A percentile compares a stretch with the other conserved stretches of the same genome.
These are phyloP conservation scores for Leptinotarsa defecta DNA, from an alignment of 1,140 invertebrate genomes.

Conservation along the genomic window DNA sequence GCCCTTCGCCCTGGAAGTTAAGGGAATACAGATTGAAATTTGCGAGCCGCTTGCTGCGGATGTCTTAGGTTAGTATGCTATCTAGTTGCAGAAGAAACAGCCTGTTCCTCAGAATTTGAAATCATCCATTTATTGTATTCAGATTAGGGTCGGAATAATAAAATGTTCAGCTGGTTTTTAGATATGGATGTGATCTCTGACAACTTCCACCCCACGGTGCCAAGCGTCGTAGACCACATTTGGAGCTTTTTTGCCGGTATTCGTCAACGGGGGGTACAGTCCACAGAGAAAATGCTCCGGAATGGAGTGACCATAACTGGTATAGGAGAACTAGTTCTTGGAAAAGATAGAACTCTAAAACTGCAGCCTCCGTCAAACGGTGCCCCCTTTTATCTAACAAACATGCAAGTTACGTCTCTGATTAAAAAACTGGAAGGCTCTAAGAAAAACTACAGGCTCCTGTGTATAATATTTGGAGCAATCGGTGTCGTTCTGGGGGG, in stretches of 20 bases:
- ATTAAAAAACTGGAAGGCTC: slow-evolving; percentile 69
- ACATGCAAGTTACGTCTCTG: slow-evolving; percentile 54
- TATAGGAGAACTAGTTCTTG: slow-evolving; percentile 69
- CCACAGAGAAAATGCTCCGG: slow-evolving; percentile 77
- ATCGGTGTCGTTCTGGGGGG: slow-evolving; percentile 69
- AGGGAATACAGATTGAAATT: slow-evolving; percentile 68
- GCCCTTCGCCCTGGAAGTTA: slow-evolving; percentile 72
- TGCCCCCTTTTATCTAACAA: slow-evolving; percentile 74
- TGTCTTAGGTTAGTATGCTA: slow-evolving; percentile 62
- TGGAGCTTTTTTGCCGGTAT: slow-evolving; percentile 79
- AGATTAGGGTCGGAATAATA: background rate
- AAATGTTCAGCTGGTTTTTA: slow-evolving; percentile 31
- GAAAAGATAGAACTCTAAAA: slow-evolving; percentile 62
- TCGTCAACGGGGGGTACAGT: slow-evolving; percentile 74
- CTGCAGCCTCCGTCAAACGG: slow-evolving; percentile 71
- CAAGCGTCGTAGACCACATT: slow-evolving; percentile 74
- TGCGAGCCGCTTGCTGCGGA: slow-evolving; percentile 73
- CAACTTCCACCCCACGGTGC: slow-evolving; percentile 72
- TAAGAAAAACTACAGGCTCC: slow-evolving; percentile 66
- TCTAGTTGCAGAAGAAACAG: background rate
- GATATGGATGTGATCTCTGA: slow-evolving; percentile 79
- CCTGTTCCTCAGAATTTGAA: no score
- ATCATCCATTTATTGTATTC: no score
- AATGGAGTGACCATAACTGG: slow-evolving; percentile 77
- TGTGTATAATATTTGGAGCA: slow-evolving; percentile 69